Evolutionary conservation across 2,888 invertebrate species (phyloP).

Genomic region (Emmelina monodactyla): DNA sequence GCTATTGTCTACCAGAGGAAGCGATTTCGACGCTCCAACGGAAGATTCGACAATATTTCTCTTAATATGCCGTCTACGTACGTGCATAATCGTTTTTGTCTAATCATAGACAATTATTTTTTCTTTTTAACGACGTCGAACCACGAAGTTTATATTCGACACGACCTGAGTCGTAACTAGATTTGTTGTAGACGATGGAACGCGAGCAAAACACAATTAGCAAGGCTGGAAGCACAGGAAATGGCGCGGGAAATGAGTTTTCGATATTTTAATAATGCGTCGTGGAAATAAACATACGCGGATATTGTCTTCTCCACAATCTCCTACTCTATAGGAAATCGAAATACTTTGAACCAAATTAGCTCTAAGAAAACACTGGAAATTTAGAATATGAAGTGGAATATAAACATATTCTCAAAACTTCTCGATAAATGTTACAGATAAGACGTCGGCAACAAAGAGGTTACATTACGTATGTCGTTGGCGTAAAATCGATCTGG

Average conservation of each 20-base stretch:
- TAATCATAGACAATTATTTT: slow-evolving; percentile 16
- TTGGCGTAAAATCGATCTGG: slow-evolving; percentile 48
- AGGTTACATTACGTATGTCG: slow-evolving; percentile 43
- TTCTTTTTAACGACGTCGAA: neutral
- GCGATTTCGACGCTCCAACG: slow-evolving; percentile 49
- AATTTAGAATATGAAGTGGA: neutral
- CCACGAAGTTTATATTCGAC: too few species aligned
- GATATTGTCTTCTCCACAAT: slow-evolving; percentile 49
- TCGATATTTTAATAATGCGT: slow-evolving; percentile 51
- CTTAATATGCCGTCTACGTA: slow-evolving; percentile 20
- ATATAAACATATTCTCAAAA: too few species aligned
- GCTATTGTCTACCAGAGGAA: slow-evolving; percentile 61
- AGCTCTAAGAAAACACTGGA: neutral
- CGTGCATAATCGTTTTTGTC: neutral
- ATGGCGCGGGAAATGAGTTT: slow-evolving; percentile 56
- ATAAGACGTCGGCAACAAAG: slow-evolving; percentile 23
- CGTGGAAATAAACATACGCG: slow-evolving; percentile 55
- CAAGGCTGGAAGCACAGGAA: slow-evolving; percentile 29
- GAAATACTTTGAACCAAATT: slow-evolving; percentile 12
- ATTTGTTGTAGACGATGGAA: neutral
- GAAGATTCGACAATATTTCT: slow-evolving; percentile 51
- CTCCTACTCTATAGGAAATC: slow-evolving; percentile 30
- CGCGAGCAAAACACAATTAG: slow-evolving; percentile 23
- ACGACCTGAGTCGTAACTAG: neutral
- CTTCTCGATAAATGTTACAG: too few species aligned